phyloP scores from a whole-genome alignment of 2,797 vertebrate genomes.

The Phrynocephalus guinanensis region DNA sequence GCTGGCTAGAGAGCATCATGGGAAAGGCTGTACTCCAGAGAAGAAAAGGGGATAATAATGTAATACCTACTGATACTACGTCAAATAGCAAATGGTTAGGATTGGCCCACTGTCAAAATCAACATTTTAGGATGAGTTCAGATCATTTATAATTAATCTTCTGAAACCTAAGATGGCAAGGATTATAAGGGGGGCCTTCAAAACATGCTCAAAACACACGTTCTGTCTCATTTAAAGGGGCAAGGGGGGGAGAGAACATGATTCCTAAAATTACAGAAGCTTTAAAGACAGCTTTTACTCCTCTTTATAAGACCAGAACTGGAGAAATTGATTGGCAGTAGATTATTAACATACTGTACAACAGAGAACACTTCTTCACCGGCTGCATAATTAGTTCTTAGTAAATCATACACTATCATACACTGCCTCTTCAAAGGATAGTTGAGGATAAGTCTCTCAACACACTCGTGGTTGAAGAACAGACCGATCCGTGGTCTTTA shows the following conservation, averaged over 20 bases:
- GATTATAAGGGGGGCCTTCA: background rate
- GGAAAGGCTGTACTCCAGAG: background rate
- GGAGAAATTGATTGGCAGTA: background rate
- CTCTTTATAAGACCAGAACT: background rate
- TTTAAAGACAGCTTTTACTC: background rate
- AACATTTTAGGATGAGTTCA: background rate
- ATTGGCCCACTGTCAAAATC: background rate
- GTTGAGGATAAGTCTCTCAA: background rate
- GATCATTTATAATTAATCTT: background rate
- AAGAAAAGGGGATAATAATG: background rate
- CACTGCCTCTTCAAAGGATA: too few species aligned
- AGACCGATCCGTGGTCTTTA: background rate
- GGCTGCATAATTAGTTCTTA: background rate
- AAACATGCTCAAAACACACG: background rate
- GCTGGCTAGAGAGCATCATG: background rate
- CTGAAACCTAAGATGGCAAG: background rate
- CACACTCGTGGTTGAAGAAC: background rate
- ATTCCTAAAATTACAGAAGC: background rate
- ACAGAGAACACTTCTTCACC: background rate
- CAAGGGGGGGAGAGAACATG: too few species aligned
- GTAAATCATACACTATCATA: too few species aligned
- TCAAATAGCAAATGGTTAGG: background rate
- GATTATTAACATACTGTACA: background rate
- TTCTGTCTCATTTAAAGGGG: background rate
- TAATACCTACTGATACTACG: background rate